Conservation (phyloP, 2,888 invertebrate species). For the Cerastis leucographa region DNA sequence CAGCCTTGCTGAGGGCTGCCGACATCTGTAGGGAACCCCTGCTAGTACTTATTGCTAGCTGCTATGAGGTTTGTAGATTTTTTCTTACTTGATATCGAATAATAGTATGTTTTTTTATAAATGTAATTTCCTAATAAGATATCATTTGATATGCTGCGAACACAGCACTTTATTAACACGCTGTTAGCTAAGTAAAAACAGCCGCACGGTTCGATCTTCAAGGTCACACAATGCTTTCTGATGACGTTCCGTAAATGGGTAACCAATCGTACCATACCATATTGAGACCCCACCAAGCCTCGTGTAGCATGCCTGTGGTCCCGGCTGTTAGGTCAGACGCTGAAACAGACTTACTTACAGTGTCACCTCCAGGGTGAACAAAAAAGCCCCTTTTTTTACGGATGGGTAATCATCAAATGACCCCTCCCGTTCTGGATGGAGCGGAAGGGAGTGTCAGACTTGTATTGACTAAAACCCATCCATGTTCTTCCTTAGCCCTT, state of each 20-base stretch:
- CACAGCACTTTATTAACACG: neutral
- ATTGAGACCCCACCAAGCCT: neutral
- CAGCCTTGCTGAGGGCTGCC: conserved; percentile 91
- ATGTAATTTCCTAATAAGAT: neutral
- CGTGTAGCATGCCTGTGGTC: neutral
- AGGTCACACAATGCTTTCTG: neutral
- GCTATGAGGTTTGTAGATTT: conserved; percentile 91
- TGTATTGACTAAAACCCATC: too few relatives aligned
- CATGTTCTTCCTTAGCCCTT: too few relatives aligned
- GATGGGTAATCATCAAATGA: too few relatives aligned
- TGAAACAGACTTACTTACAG: neutral
- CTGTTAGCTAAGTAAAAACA: neutral
- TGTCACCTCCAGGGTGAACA: too few relatives aligned
- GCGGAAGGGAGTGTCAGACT: too few relatives aligned
- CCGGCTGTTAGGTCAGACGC: neutral
- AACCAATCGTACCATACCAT: too few relatives aligned
- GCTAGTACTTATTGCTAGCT: conserved; percentile 92
- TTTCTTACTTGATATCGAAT: neutral
- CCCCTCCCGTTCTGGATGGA: too few relatives aligned
- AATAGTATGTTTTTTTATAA: neutral
- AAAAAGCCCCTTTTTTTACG: too few relatives aligned
- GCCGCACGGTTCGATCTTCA: too few relatives aligned
- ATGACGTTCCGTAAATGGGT: neutral
- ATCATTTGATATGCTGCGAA: neutral
- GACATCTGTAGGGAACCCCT: conserved; percentile 91